A percentile compares a stretch with the other conserved stretches of the same genome.
Conservation (phyloP, 2,113 vertebrate genomes). For the Calyptommatus sinebrachiatus region DNA sequence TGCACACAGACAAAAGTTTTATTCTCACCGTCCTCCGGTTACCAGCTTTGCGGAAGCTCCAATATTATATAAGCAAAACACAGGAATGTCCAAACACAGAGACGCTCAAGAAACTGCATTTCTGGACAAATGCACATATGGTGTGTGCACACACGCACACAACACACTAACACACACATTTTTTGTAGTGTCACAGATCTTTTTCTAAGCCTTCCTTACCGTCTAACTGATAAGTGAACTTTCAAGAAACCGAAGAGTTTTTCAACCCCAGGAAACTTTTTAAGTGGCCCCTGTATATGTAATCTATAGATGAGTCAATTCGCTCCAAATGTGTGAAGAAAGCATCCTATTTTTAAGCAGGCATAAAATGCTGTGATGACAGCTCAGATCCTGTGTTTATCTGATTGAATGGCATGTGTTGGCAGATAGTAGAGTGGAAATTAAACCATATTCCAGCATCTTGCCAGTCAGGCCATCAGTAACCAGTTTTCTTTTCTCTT, state of each 20-base stretch:
- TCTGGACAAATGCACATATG: neutral
- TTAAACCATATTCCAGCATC: constrained; percentile 58
- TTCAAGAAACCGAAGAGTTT: constrained; percentile 40
- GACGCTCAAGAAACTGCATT: neutral
- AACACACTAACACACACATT: neutral
- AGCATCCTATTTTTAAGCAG: constrained; percentile 62
- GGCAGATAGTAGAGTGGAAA: constrained; percentile 68
- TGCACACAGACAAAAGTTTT: no score
- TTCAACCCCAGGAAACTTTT: constrained; percentile 41
- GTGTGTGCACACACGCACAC: no score
- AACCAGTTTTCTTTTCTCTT: no score
- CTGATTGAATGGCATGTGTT: constrained; percentile 65
- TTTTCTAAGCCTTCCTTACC: constrained; percentile 33
- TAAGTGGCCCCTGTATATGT: constrained; percentile 35
- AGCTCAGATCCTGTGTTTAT: constrained; percentile 65
- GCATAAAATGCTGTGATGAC: constrained; percentile 62
- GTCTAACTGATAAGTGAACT: constrained; percentile 53
- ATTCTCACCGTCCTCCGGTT: no score
- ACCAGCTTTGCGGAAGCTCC: neutral
- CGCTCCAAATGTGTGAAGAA: constrained; percentile 51
- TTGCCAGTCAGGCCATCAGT: constrained; percentile 54
- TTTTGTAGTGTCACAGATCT: constrained; percentile 10
- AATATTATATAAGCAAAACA: constrained; percentile 7
- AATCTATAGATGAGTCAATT: constrained; percentile 58
- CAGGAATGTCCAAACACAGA: neutral